phyloP scores from a whole-genome alignment of 2,888 invertebrate genomes.

The Andrena minutula region DNA sequence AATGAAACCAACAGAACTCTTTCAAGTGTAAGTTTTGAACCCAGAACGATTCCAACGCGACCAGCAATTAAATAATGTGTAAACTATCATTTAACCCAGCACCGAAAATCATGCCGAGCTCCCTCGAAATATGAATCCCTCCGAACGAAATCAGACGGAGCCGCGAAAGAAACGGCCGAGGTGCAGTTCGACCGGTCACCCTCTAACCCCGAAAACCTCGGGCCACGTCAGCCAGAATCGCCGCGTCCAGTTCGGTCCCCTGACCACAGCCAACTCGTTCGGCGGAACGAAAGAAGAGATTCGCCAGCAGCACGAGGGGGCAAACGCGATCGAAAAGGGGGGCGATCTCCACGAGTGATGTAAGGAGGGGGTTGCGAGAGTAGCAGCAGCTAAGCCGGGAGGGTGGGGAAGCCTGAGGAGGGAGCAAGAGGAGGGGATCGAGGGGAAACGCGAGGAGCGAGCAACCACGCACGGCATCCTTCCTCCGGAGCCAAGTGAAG shows the following conservation, averaged over 20 bases:
- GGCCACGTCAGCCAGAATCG: constrained; percentile 12
- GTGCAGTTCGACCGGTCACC: neutral
- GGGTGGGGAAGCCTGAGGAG: constrained; percentile 46
- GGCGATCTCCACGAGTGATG: constrained; percentile 51
- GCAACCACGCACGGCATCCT: constrained; percentile 75
- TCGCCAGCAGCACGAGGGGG: constrained; percentile 49
- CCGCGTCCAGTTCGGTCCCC: constrained; percentile 37
- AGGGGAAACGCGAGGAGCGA: constrained; percentile 56
- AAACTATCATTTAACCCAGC: too few species aligned
- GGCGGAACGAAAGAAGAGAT: constrained; percentile 52
- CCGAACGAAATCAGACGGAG: neutral
- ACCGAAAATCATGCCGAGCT: neutral
- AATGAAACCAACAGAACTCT: too few species aligned
- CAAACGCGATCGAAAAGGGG: constrained; percentile 56
- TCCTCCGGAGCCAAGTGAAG: constrained; percentile 77
- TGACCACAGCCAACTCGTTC: constrained; percentile 60
- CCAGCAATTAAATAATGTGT: too few species aligned
- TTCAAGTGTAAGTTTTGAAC: too few species aligned
- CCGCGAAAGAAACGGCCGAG: neutral
- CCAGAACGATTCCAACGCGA: too few species aligned
- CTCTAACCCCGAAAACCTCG: neutral
- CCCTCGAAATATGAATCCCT: neutral
- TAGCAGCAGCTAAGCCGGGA: constrained; percentile 37
- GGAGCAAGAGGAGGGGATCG: constrained; percentile 42
- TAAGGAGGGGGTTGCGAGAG: constrained; percentile 57